Base-by-base conservation (phyloP, 2,113 vertebrate species). In the Rhipidura dahli region DNA sequence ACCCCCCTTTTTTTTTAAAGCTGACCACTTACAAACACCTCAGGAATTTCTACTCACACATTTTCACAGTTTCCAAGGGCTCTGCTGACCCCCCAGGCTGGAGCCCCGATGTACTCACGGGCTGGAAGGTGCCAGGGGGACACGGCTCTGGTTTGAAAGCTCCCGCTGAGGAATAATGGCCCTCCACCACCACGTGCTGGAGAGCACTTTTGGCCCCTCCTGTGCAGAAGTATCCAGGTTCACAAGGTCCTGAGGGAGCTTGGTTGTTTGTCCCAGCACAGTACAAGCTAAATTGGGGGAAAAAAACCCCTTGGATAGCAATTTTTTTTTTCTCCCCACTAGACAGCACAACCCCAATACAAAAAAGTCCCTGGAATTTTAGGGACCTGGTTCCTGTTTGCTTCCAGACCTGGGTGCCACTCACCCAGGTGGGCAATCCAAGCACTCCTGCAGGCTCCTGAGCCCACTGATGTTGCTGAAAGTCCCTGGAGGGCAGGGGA, bases 391-490 rank as follows among this genome's bases (percentile, higher is more conserved):
- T 12, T 53, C 28, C 26, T 64, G 10, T 23, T 73, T 27, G 57
- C 28, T 61, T 68, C 44, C 42, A 60, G 44, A 7, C 6, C 15
- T 4, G 17, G 27, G 49, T 27, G 31, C 21, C 16, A 93, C 95
- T 93, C 98, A 99, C 99, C 99, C 98, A 39, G 98, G 98, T 5
- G 98, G 98, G 93, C 99, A 99, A 69, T 85, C 95, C 88, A 98
- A 78, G 93, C 99, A 99, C 77, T 98, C 98, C 37, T 84, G 93
- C 13, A 91, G 87, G 54, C 73, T 94, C 44, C 91, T 96, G 40
- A 99, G 96, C 19, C 99, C 98, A 7, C 94, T 98, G 92, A 65
- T 78, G 64, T 98, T 98, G 95, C 98, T 98, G 96, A 98, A 99
- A 18, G 98, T 98, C 33, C 99, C 98, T 6, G 98, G 57, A n/a